Base-by-base conservation (phyloP, 2,797 vertebrate species). In the Paramormyrops hopkinsi region DNA sequence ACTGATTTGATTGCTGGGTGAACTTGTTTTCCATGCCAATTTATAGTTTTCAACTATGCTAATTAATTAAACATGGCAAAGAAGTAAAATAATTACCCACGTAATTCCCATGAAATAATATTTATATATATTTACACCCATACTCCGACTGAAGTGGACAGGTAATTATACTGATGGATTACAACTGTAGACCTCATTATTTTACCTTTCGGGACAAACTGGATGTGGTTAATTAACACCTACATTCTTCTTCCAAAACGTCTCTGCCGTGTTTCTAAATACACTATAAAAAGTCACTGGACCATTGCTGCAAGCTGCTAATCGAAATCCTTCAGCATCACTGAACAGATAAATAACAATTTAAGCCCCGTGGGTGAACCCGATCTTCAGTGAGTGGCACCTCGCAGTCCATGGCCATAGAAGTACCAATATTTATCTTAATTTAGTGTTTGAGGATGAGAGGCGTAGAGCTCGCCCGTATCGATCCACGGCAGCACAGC, bases 271-370 rank as follows among this genome's bases (percentile, higher is more conserved):
- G 9, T 59, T 87, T 48, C 37, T 65, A 62, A 87, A 44, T 62
- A 65, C 53, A 14, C 41, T 62, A 56, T 86, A 19, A 86, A 86
- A 11, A 51, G 59, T 65, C n/a, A 48, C 50, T 76, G n/a, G 7
- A 73, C 86, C 86, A 50, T 56, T 62, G 22, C 41, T 46, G 33
- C n/a, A 73, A 73, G 51, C 73, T 37, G n/a, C 37, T 87, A 65
- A 53, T 53, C 41, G 29, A 88, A 88, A 73, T 65, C 37, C 53
- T 82, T 59, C 69, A 62, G 53, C 53, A 69, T 73, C 62, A 84
- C 54, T 17, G 73, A 88, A 87, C 12, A 19, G 69, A 88, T 84
- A 83, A 83, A 88, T 90, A 88, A 88, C 53, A 46, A 44, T 88
- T 90, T 88, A 88, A 88, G 69, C 69, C 86, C 69, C 29, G 22